phyloP scores from a whole-genome alignment of 2,888 invertebrate genomes.

The Melanostoma scalare region DNA sequence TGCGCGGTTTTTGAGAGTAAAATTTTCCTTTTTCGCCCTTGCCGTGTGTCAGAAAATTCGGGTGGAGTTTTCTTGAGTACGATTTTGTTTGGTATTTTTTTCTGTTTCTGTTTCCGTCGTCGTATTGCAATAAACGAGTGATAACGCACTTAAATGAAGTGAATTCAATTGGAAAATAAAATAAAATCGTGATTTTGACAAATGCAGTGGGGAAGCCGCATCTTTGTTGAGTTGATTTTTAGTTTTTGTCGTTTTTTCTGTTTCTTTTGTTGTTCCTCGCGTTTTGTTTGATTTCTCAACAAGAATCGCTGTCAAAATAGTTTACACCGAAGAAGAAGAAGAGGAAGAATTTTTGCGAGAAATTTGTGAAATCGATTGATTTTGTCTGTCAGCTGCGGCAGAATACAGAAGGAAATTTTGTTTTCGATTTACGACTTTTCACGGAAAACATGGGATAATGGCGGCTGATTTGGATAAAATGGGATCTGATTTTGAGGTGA shows the following conservation, averaged over 20 bases:
- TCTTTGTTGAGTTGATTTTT: constrained; percentile 51
- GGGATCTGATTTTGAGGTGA: constrained; percentile 67
- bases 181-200: constrained; percentile 52
- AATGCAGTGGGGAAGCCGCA: constrained; percentile 54
- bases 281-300: constrained; percentile 20
- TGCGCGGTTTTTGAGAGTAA: constrained; percentile 58
- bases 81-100: constrained; percentile 27
- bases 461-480: constrained; percentile 68
- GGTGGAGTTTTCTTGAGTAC: constrained; percentile 65
- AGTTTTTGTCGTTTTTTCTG: constrained; percentile 39
- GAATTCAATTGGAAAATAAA: constrained; percentile 29
- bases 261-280: constrained; percentile 27
- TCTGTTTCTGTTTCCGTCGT: constrained; percentile 16
- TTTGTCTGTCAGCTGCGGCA: not conserved
- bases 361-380: constrained; percentile 52
- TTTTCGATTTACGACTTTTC: constrained; percentile 36
- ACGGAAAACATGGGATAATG: constrained; percentile 70
- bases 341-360: not conserved
- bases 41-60: constrained; percentile 64
- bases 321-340: constrained; percentile 3
- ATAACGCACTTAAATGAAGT: constrained; percentile 8
- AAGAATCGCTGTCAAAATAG: constrained; percentile 34
- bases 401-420: constrained; percentile 23
- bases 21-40: constrained; percentile 36
- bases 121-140: constrained; percentile 24